Evolutionary conservation across 2,113 vertebrate species (phyloP).

Genomic region (Apodemus speciosus): DNA sequence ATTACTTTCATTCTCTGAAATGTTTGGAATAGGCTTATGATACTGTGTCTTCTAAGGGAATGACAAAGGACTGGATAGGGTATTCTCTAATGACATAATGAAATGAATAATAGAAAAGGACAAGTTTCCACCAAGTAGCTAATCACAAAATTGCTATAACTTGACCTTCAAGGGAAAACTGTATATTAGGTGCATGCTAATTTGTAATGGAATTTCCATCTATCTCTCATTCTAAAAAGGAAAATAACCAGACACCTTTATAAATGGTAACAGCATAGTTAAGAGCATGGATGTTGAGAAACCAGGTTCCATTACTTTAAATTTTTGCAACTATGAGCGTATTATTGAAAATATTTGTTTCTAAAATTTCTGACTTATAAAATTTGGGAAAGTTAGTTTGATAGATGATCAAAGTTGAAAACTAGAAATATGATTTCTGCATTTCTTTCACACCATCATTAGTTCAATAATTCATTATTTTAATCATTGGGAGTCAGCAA

Average conservation of each 20-base stretch:
- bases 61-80: neutral
- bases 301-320: neutral
- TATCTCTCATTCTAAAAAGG: neutral
- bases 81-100: neutral
- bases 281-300: neutral
- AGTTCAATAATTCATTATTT: neutral
- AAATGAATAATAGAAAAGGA: neutral
- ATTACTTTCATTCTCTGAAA: neutral
- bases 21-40: neutral
- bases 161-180: neutral
- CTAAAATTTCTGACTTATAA: neutral
- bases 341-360: neutral
- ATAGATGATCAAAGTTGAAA: neutral
- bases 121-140: neutral
- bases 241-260: neutral
- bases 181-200: neutral
- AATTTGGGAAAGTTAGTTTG: neutral
- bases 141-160: neutral
- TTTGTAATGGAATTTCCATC: neutral
- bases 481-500: neutral
- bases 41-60: neutral
- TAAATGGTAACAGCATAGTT: neutral
- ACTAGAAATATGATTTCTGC: neutral
- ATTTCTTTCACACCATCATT: neutral
- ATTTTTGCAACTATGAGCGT: neutral